Evolutionary conservation across 2,888 invertebrate genomes (phyloP).

Genomic region (Ectemnius cavifrons): DNA sequence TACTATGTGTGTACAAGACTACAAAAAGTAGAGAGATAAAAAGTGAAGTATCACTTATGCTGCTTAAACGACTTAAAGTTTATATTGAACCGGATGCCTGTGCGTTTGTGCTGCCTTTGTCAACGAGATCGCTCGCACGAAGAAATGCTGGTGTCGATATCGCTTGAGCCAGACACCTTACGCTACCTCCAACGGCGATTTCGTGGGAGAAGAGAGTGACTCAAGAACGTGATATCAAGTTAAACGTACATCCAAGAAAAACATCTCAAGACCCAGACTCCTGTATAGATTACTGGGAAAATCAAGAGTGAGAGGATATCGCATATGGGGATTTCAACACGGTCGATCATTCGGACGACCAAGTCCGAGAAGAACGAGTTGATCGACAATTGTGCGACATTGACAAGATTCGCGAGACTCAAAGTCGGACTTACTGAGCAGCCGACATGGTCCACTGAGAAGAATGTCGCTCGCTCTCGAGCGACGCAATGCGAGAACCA

Average conservation of each 20-base stretch:
- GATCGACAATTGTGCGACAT: no score
- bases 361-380: neutral
- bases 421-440: no score
- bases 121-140: neutral
- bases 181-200: neutral
- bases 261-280: neutral
- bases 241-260: conserved; percentile 4
- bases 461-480: no score
- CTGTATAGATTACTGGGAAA: no score
- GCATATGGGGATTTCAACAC: neutral
- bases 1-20: conserved; percentile 22
- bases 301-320: neutral
- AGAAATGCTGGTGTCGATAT: neutral
- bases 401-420: no score
- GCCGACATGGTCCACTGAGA: no score
- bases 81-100: conserved; percentile 10
- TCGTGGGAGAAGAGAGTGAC: neutral
- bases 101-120: conserved; percentile 11
- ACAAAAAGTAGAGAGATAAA: conserved; percentile 43
- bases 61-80: neutral
- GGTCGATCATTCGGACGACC: neutral
- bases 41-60: conserved; percentile 20
- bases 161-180: no score
- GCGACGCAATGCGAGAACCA: no score
- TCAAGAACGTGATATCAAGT: neutral